Evolutionary conservation across 1,140 invertebrate genomes (phyloP).

Genomic region (Ceratosolen fusciceps): DNA sequence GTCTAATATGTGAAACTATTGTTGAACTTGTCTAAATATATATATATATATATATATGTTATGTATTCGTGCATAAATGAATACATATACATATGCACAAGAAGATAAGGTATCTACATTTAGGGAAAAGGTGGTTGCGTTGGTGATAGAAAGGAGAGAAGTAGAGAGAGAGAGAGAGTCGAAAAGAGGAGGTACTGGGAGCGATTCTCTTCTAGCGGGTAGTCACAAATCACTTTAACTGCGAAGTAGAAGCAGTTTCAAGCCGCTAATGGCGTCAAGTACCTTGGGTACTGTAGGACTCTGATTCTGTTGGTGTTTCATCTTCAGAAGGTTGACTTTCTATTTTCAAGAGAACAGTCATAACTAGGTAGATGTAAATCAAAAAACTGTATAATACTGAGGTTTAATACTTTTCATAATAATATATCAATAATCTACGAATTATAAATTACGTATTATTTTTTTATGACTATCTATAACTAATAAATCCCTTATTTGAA

Average conservation of each 20-base stretch:
- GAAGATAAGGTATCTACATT: no score
- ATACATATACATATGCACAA: no score
- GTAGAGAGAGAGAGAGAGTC: constrained; percentile 39
- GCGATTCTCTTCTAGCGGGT: constrained; percentile 48
- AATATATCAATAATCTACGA: no score
- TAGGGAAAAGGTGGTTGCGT: no score
- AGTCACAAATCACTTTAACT: constrained; percentile 72
- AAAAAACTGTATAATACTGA: constrained; percentile 36
- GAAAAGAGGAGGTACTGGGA: background rate
- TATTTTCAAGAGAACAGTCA: constrained; percentile 38
- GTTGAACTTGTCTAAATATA: no score
- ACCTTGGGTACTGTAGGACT: constrained; percentile 66
- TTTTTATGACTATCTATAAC: background rate
- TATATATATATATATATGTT: no score
- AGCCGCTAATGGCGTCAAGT: constrained; percentile 71
- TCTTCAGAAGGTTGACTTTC: constrained; percentile 35
- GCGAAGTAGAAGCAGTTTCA: constrained; percentile 67
- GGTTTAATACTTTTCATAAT: no score
- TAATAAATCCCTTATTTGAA: no score
- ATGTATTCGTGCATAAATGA: no score
- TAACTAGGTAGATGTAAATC: constrained; percentile 47
- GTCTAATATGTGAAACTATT: no score
- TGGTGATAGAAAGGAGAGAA: no score
- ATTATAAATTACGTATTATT: no score
- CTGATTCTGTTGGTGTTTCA: constrained; percentile 53